Evolutionary conservation across 1,140 invertebrate species (phyloP), one percentile per base, ranked within the genome.

Genomic region (Adoxophyes honmai): DNA sequence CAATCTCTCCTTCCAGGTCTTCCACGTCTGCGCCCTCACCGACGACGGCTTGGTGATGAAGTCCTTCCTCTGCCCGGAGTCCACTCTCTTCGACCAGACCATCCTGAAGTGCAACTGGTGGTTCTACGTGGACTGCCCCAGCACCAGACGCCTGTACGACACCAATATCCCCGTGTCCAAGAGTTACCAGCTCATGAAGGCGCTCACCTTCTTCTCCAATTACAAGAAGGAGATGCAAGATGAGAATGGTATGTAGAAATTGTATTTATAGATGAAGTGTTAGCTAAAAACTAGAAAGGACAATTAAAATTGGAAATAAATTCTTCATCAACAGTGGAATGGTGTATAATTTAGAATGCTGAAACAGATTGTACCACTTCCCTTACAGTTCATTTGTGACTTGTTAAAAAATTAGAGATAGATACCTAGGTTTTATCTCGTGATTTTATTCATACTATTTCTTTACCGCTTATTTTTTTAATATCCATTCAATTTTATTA

Each of bases 81-180:
- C 94, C 11, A 97, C 96, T 0, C 90, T 96, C 10, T 97, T 97
- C 78, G 96, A 97, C 76, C 95, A 96, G 78, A 95, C 95, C 2
- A 96, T 97, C 52, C 89, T 97, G 0, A 96, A 96, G 75, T 97
- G 96, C 83, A 97, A 97, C 76, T 97, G 95, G 95, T 96, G 95
- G 95, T 96, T 96, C 86, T 96, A 96, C 83, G 95, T 96, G 0
- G 95, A 97, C 72, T 97, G 96, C 80, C 95, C 95, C 84, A 91
- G 92, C 33, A 95, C 95, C 0, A 93, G 91, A 63, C 92, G 91
- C 52, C 87, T 96, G 34, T 97, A 96, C 79, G 95, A 96, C 68
- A 96, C 95, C 3, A 97, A 97, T 73, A 96, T 96, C 39, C 95
- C 95, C 0, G 94, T 97, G 39, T 96, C 95, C 34, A 96, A 97